A percentile compares a stretch with the other conserved stretches of the same genome.
phyloP scores from a whole-genome alignment of 2,113 vertebrate genomes.

The Physeter macrocephalus region DNA sequence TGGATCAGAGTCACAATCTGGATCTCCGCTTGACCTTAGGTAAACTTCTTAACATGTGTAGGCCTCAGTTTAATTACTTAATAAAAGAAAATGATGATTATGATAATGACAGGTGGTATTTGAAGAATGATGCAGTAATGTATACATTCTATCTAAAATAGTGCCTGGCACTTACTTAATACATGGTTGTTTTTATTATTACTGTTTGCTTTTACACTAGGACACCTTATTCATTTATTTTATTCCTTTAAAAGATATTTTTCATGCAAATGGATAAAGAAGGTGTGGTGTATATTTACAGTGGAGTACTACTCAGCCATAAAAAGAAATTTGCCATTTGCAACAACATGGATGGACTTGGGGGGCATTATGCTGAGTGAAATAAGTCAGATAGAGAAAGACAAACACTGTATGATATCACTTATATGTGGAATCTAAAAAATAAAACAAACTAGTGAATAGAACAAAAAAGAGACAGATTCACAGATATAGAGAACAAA shows the following conservation, averaged over 20 bases:
- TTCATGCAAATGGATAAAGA: background rate
- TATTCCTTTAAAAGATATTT: background rate
- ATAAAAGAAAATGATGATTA: background rate
- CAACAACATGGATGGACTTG: background rate
- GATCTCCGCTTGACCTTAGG: background rate
- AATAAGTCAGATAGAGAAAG: background rate
- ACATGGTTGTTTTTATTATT: background rate
- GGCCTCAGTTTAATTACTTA: background rate
- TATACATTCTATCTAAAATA: background rate
- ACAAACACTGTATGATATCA: background rate
- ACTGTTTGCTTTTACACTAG: background rate
- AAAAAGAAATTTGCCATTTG: background rate
- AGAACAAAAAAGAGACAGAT: background rate
- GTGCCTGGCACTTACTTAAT: background rate
- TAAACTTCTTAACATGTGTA: background rate
- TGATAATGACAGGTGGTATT: background rate
- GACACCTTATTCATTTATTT: background rate
- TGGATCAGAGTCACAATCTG: background rate
- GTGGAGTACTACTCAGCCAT: background rate
- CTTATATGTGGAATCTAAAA: background rate
- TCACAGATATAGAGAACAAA: background rate
- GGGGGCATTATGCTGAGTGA: background rate
- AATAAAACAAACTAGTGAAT: background rate
- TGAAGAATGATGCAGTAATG: background rate
- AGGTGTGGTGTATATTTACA: background rate